phyloP scores from a whole-genome alignment of 2,888 invertebrate species.

The Ophion costatus region DNA sequence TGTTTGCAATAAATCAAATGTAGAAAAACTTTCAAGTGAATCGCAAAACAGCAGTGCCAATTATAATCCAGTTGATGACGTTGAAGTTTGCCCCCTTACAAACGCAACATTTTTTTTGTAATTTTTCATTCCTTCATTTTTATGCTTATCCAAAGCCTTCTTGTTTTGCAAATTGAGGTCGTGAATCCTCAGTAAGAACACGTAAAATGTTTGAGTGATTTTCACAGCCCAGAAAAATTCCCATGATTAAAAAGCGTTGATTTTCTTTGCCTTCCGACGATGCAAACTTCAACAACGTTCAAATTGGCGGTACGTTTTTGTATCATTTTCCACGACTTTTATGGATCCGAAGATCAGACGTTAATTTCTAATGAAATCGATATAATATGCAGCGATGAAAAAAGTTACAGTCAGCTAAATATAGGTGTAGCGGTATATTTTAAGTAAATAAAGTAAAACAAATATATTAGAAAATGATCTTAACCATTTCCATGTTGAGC shows the following conservation, averaged over 20 bases:
- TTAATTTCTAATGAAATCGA: background rate
- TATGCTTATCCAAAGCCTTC: no score
- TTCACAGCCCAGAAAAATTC: no score
- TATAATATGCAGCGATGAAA: background rate
- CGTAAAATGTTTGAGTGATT: no score
- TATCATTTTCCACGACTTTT: background rate
- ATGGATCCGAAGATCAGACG: background rate
- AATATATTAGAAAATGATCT: background rate
- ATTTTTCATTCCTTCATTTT: no score
- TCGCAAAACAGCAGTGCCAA: background rate
- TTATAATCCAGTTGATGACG: background rate
- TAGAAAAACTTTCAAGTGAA: background rate
- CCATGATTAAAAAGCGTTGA: no score
- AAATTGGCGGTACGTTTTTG: background rate
- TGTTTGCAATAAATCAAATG: conserved; percentile 24
- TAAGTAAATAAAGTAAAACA: background rate
- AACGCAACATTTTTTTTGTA: no score
- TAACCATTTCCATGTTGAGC: background rate
- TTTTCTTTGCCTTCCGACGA: no score
- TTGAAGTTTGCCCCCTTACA: no score
- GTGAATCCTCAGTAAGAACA: no score
- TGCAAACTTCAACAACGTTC: no score
- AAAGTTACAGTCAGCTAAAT: background rate
- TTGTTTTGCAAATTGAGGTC: no score
- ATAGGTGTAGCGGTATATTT: background rate